Conservation (phyloP, 2,797 vertebrate species). For the Trematomus bernacchii region DNA sequence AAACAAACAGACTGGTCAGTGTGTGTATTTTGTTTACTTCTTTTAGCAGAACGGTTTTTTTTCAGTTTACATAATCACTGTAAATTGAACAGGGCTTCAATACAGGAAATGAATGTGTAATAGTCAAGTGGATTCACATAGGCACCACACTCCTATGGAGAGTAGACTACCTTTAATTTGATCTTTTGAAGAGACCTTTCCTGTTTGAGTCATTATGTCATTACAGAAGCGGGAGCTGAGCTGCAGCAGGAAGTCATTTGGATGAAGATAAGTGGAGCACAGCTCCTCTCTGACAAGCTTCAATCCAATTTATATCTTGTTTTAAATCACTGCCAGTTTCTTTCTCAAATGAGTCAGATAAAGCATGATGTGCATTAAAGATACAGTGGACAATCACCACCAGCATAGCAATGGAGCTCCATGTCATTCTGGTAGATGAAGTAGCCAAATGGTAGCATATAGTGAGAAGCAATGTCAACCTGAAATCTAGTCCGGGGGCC, state of each 20-base stretch:
- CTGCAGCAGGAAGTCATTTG: constrained; percentile 14
- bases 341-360: constrained; percentile 1
- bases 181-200: constrained; percentile 4
- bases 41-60: neutral
- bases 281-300: constrained; percentile 9
- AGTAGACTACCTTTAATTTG: neutral
- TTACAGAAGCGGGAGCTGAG: constrained; percentile 9
- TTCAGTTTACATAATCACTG: neutral
- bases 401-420: constrained; percentile 5
- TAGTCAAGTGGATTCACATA: neutral
- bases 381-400: constrained; percentile 26
- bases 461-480: neutral
- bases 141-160: neutral
- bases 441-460: neutral
- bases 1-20: neutral
- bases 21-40: neutral
- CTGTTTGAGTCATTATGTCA: constrained; percentile 16
- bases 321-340: constrained; percentile 7
- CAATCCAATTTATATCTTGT: constrained; percentile 17
- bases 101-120: neutral
- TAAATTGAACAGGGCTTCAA: neutral
- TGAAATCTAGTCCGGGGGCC: neutral
- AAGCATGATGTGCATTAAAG: constrained; percentile 1
- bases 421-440: no score
- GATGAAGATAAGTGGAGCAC: constrained; percentile 18